Conservation (phyloP, 2,888 invertebrate genomes). For the Drosophila algonquin region DNA sequence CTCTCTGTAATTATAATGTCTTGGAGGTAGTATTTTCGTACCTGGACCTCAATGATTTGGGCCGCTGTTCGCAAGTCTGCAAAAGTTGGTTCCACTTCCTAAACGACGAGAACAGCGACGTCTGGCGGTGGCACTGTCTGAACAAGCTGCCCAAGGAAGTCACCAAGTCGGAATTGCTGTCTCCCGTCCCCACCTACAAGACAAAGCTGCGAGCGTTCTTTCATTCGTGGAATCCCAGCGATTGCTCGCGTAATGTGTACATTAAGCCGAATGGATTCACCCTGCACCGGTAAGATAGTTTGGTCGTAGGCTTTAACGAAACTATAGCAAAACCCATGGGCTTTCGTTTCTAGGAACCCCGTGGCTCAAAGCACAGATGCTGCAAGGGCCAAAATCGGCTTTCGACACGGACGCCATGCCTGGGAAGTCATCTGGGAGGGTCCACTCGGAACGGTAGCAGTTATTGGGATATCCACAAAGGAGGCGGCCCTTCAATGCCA, state of each 20-base stretch:
- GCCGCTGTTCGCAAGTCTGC: conserved; percentile 95
- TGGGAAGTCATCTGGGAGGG: conserved; percentile 99
- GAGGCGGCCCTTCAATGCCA: conserved; percentile 96
- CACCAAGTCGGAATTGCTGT: conserved; percentile 94
- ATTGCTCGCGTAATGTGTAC: conserved; percentile 98
- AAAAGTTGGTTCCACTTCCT: conserved; percentile 96
- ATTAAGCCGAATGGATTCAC: conserved; percentile 99
- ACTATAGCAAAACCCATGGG: not conserved
- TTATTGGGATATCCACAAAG: conserved; percentile 96
- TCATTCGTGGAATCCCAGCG: conserved; percentile 98
- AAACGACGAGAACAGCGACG: conserved; percentile 96
- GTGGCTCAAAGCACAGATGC: conserved; percentile 99
- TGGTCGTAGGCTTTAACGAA: not conserved
- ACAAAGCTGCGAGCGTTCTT: conserved; percentile 96
- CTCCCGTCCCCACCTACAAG: conserved; percentile 95
- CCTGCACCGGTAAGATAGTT: conserved; percentile 88
- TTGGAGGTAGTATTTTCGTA: conserved; percentile 96
- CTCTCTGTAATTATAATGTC: conserved; percentile 90
- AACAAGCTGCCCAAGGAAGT: conserved; percentile 91
- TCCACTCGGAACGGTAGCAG: conserved; percentile 98
- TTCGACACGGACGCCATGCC: conserved; percentile 95
- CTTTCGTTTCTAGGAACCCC: conserved; percentile 89
- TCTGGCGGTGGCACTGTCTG: conserved; percentile 96
- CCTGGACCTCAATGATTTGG: conserved; percentile 92
- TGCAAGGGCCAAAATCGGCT: conserved; percentile 94